Percentiles rank a stretch among this genome's conserved stretches.
Evolutionary conservation across 2,113 vertebrate genomes (phyloP).

Genomic region (Chloropsis hardwickii): DNA sequence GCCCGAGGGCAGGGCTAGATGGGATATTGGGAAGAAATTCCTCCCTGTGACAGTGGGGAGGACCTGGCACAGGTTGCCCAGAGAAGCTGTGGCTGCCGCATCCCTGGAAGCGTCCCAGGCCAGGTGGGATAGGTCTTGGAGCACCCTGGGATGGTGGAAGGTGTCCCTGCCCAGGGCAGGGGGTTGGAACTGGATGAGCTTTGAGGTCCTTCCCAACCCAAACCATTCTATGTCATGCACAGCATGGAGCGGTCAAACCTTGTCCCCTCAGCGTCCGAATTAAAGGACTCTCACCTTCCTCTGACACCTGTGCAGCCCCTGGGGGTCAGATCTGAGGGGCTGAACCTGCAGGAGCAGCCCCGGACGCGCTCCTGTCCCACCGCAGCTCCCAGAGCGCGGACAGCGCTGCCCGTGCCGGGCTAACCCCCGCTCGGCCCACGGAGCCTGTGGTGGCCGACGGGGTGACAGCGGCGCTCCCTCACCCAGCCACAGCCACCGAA

Average conservation of each 20-base stretch:
- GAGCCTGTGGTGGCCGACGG: accelerated
- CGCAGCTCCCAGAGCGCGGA: accelerated
- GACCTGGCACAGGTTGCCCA: not conserved
- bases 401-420: accelerated
- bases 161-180: not conserved
- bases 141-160: accelerated
- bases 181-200: not conserved
- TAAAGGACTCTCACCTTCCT: not conserved
- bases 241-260: accelerated
- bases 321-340: not conserved
- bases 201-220: not conserved
- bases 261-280: not conserved
- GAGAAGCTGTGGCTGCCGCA: not conserved
- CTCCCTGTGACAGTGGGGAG: accelerated
- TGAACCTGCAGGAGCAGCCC: accelerated
- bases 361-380: not conserved
- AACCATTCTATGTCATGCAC: accelerated
- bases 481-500: not conserved
- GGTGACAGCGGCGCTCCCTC: not conserved
- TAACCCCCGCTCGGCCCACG: accelerated
- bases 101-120: not conserved
- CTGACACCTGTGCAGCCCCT: not conserved
- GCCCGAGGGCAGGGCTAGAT: not conserved
- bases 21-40: not conserved
- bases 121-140: accelerated